Evolutionary conservation across 2,888 invertebrate species (phyloP).

Genomic region (Drosophila pegasa): DNA sequence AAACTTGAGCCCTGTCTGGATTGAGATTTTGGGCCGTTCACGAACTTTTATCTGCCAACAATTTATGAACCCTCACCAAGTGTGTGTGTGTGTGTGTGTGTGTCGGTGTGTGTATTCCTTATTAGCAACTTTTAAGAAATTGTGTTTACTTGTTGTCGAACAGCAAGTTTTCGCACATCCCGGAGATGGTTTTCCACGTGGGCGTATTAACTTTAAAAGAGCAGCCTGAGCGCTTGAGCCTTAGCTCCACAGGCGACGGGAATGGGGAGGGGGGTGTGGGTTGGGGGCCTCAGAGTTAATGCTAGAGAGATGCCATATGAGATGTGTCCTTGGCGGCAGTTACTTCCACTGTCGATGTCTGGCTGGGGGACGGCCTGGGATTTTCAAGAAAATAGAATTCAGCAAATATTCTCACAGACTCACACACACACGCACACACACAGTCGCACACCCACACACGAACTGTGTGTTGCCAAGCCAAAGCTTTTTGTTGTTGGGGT

Average conservation of each 20-base stretch:
- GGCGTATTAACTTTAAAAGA: slow-evolving; percentile 64
- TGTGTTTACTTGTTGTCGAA: slow-evolving; percentile 56
- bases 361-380: slow-evolving; percentile 59
- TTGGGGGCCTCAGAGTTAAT: neutral
- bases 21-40: slow-evolving; percentile 42
- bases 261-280: neutral
- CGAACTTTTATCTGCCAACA: slow-evolving; percentile 47
- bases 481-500: slow-evolving; percentile 74
- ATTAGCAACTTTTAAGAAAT: slow-evolving; percentile 53
- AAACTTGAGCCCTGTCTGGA: slow-evolving; percentile 54
- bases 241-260: slow-evolving; percentile 19
- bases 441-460: neutral
- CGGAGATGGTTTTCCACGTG: slow-evolving; percentile 43
- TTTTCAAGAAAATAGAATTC: slow-evolving; percentile 65
- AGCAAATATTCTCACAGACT: slow-evolving; percentile 47
- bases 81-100: slow-evolving; percentile 18
- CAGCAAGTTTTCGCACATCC: slow-evolving; percentile 47
- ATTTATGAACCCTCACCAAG: slow-evolving; percentile 40
- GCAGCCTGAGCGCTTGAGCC: slow-evolving; percentile 48
- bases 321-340: slow-evolving; percentile 71
- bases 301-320: slow-evolving; percentile 43
- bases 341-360: slow-evolving; percentile 42
- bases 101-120: slow-evolving; percentile 35
- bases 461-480: slow-evolving; percentile 52
- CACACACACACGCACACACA: slow-evolving; percentile 16